Conservation (phyloP, 2,113 vertebrate genomes). For the Zosterops japonicus region DNA sequence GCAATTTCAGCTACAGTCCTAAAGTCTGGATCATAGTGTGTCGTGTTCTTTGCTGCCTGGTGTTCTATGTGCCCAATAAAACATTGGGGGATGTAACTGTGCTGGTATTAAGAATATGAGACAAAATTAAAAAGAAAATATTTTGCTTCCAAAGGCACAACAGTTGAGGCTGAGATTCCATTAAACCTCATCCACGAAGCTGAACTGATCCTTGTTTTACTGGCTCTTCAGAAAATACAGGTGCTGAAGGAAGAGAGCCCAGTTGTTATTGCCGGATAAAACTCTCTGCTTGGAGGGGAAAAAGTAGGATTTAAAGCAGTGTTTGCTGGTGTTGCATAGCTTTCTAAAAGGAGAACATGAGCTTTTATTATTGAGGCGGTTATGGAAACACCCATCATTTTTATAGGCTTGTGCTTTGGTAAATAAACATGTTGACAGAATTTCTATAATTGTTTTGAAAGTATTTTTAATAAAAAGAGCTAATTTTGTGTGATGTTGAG, state of each 20-base stretch:
- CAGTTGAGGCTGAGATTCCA: background rate
- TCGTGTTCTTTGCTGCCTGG: background rate
- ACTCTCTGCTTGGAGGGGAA: background rate
- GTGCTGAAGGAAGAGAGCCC: background rate
- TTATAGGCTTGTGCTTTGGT: background rate
- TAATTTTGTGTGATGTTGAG: background rate
- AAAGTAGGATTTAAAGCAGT: background rate
- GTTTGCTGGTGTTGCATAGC: background rate
- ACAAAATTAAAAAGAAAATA: conserved; percentile 1
- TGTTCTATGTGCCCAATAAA: background rate
- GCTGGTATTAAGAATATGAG: background rate
- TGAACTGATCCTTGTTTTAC: background rate
- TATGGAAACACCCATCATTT: background rate
- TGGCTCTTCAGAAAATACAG: conserved; percentile 37
- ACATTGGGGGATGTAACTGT: background rate
- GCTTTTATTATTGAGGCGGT: background rate
- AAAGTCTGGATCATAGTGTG: background rate
- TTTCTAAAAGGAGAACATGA: background rate
- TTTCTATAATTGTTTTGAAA: conserved; percentile 7
- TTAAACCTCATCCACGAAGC: background rate
- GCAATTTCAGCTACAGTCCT: background rate
- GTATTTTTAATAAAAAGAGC: background rate
- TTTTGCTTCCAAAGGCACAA: background rate
- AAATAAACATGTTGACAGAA: background rate
- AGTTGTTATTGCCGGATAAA: background rate